Percentiles rank a stretch among this genome's conserved stretches.
Conservation (phyloP, 2,797 vertebrate species). For the Chaunax sp. region DNA sequence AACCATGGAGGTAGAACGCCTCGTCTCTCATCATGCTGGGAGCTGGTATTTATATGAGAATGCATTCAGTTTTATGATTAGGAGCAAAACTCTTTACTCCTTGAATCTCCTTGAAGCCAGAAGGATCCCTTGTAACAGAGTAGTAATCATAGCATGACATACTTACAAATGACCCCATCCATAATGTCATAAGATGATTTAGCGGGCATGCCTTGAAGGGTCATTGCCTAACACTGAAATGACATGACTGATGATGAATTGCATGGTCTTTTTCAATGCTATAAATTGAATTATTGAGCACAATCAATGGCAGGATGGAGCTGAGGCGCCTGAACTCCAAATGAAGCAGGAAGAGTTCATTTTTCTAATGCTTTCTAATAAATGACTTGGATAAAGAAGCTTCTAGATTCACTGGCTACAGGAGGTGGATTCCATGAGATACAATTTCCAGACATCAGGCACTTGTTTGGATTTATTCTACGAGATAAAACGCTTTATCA, state of each 20-base stretch:
- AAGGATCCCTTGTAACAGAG: constrained; percentile 51
- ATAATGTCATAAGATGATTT: constrained; percentile 69
- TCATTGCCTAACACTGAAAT: constrained; percentile 59
- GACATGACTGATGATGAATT: constrained; percentile 62
- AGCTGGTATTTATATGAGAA: neutral
- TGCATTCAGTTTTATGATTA: constrained; percentile 9
- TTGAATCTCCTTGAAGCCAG: constrained; percentile 61
- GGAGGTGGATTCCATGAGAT: constrained; percentile 13
- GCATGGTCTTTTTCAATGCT: constrained; percentile 45
- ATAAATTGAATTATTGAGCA: constrained; percentile 75
- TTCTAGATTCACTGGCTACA: neutral
- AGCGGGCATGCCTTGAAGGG: constrained; percentile 54
- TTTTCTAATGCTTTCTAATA: constrained; percentile 43
- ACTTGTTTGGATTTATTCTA: neutral
- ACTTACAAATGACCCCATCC: constrained; percentile 73
- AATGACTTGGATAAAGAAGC: constrained; percentile 20
- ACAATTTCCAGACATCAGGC: constrained; percentile 7
- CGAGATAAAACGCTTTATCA: neutral
- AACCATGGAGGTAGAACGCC: neutral
- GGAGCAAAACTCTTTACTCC: constrained; percentile 26
- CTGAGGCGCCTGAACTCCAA: constrained; percentile 37
- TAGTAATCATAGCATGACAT: constrained; percentile 63
- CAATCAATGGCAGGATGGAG: constrained; percentile 62
- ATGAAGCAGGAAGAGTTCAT: constrained; percentile 53
- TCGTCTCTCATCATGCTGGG: neutral